Conservation (phyloP, 1,140 invertebrate species). For the Lasaia peninsularis region DNA sequence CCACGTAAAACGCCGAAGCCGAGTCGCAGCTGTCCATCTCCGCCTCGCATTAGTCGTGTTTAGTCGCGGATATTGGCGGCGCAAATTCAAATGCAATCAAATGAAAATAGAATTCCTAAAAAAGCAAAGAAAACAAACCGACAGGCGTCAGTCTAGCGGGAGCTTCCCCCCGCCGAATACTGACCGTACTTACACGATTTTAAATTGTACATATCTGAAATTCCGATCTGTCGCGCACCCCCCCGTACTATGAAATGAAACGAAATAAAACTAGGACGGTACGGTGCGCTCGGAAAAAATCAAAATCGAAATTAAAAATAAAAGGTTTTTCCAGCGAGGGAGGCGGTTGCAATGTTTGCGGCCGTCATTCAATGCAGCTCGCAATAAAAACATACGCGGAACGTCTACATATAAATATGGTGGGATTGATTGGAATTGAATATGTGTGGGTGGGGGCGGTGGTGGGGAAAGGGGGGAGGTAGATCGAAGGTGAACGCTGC, state of each 20-base stretch:
- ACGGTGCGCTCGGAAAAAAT: constrained; percentile 69
- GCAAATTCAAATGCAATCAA: constrained; percentile 79
- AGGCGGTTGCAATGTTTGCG: constrained; percentile 72
- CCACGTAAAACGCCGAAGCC: constrained; percentile 72
- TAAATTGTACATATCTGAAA: constrained; percentile 78
- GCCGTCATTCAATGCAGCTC: constrained; percentile 71
- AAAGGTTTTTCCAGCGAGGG: constrained; percentile 63
- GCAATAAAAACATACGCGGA: constrained; percentile 68
- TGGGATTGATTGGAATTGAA: constrained; percentile 75
- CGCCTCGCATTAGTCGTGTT: constrained; percentile 77
- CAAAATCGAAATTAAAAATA: constrained; percentile 77
- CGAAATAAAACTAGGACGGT: constrained; percentile 74
- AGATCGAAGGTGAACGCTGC: constrained; percentile 69
- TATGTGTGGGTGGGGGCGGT: constrained; percentile 56
- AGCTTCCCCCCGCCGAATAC: constrained; percentile 45
- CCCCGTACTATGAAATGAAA: constrained; percentile 76
- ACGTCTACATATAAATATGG: constrained; percentile 73
- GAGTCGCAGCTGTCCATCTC: constrained; percentile 62
- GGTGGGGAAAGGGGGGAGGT: no score
- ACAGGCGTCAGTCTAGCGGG: constrained; percentile 74
- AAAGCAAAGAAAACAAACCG: constrained; percentile 74
- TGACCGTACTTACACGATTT: constrained; percentile 78
- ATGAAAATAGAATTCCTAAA: constrained; percentile 76
- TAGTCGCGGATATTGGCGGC: constrained; percentile 78
- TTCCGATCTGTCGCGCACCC: constrained; percentile 75